phyloP scores from a whole-genome alignment of 1,140 invertebrate genomes.

The Drosophila biarmipes region DNA sequence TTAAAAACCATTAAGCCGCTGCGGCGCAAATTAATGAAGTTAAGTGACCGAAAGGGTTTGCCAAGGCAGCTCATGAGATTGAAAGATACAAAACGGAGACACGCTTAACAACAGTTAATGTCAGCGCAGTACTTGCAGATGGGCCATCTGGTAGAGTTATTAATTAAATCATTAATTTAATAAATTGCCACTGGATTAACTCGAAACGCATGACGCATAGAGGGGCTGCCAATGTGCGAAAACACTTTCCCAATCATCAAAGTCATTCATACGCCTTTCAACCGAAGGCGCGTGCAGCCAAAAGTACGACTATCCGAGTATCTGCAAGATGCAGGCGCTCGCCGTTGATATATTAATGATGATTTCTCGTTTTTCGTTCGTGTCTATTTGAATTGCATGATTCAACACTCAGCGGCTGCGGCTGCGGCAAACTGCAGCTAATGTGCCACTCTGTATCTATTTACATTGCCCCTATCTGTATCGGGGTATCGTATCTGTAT shows the following conservation, averaged over 20 bases:
- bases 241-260: constrained; percentile 82
- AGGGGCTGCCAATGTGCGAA: constrained; percentile 46
- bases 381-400: constrained; percentile 81
- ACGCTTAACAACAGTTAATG: constrained; percentile 59
- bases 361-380: constrained; percentile 79
- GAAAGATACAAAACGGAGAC: constrained; percentile 63
- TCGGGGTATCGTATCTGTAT: constrained; percentile 24
- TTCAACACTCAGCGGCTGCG: constrained; percentile 61
- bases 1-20: constrained; percentile 71
- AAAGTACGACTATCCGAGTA: constrained; percentile 19
- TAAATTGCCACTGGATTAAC: constrained; percentile 54
- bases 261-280: constrained; percentile 77
- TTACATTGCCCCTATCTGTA: constrained; percentile 27
- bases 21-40: constrained; percentile 58
- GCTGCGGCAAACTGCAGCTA: constrained; percentile 36
- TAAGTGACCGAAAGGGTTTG: constrained; percentile 42
- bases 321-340: constrained; percentile 62
- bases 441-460: constrained; percentile 46
- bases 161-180: constrained; percentile 77
- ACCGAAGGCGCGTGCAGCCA: constrained; percentile 54
- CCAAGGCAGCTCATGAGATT: constrained; percentile 40
- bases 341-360: constrained; percentile 82
- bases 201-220: constrained; percentile 60
- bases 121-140: constrained; percentile 26
- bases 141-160: constrained; percentile 53